These are phyloP conservation scores for Corvus hawaiiensis DNA, from an alignment of 2,113 vertebrate species.

Conservation along the genomic window DNA sequence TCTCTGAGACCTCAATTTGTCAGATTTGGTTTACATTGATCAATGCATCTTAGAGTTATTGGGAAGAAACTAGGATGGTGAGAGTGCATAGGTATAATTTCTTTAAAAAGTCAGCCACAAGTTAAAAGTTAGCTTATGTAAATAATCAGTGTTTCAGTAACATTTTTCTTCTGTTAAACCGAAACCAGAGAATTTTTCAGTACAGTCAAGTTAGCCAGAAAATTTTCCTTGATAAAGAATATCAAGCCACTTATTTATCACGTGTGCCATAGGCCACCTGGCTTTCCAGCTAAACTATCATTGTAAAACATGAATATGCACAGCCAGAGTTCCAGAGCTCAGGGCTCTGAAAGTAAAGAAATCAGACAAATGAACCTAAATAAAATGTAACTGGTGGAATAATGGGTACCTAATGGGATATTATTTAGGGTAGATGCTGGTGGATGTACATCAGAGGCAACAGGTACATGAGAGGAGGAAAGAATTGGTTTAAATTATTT, in stretches of 20 bases:
- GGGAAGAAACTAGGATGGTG: not conserved
- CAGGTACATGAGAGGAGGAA: not conserved
- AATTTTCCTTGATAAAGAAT: slow-evolving; percentile 4
- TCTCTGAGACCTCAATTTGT: not conserved
- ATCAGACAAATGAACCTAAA: not conserved
- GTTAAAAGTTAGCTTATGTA: not conserved
- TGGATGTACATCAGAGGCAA: not conserved
- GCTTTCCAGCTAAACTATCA: not conserved
- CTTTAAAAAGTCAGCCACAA: not conserved
- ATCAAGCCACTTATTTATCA: slow-evolving; percentile 18
- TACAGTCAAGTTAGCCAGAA: not conserved
- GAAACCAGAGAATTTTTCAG: not conserved
- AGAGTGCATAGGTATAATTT: not conserved
- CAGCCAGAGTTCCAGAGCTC: not conserved
- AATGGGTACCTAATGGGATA: not conserved
- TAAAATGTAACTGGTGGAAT: not conserved
- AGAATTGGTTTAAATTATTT: not conserved
- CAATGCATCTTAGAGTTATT: not conserved
- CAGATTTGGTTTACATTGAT: not conserved
- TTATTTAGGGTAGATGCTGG: not conserved
- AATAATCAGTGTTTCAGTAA: not conserved
- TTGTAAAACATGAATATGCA: not conserved
- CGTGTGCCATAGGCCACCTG: not conserved
- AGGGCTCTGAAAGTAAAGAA: not conserved
- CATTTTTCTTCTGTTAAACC: not conserved